phyloP scores from a whole-genome alignment of 1,140 invertebrate species.

The Drosophila neocordata region DNA sequence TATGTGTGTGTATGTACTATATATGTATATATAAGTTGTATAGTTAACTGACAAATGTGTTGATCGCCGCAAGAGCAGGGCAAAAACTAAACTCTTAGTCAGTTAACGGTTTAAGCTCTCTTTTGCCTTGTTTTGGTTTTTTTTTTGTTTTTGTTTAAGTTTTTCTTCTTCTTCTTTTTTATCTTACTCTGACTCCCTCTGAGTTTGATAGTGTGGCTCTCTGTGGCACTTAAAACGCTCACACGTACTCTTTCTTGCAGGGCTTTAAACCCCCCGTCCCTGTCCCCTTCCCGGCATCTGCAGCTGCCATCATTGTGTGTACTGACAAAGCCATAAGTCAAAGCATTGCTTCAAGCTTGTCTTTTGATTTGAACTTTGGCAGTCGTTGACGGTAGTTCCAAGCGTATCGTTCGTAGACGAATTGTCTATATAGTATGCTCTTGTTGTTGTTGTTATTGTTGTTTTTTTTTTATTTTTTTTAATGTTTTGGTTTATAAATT shows the following conservation, averaged over 20 bases:
- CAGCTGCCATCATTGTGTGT: too few species aligned
- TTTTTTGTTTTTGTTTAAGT: too few species aligned
- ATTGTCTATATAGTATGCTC: conserved; percentile 13
- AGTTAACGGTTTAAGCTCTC: conserved; percentile 6
- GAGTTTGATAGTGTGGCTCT: not conserved
- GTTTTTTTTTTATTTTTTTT: not conserved
- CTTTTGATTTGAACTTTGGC: conserved; percentile 61
- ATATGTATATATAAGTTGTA: not conserved
- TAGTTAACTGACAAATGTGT: conserved; percentile 4
- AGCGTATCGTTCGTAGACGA: conserved; percentile 55
- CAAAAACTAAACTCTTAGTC: not conserved
- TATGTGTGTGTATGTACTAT: not conserved
- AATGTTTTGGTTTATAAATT: too few species aligned
- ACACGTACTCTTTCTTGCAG: conserved; percentile 35
- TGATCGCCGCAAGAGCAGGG: conserved; percentile 4
- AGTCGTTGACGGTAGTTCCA: conserved; percentile 67
- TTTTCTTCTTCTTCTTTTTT: too few species aligned
- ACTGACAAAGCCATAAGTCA: conserved; percentile 54
- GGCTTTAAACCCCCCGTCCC: conserved; percentile 43
- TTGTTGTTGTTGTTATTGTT: too few species aligned
- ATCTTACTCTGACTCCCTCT: not conserved
- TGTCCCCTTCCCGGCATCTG: not conserved
- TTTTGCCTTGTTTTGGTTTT: not conserved
- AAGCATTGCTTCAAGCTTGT: conserved; percentile 52
- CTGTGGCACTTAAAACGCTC: not conserved